phyloP scores from a whole-genome alignment of 2,888 invertebrate species.

The Macaria notata region DNA sequence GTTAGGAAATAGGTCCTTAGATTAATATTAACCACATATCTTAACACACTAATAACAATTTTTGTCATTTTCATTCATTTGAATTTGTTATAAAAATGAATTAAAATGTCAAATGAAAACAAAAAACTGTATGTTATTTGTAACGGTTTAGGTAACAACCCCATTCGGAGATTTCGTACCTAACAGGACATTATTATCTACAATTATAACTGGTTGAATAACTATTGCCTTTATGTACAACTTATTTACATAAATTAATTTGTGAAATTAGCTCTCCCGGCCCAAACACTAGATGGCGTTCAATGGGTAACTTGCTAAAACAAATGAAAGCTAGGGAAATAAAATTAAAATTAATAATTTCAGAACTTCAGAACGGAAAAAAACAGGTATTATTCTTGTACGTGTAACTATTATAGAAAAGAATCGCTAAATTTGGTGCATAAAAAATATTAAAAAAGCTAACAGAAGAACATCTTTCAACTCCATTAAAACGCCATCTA shows the following conservation, averaged over 20 bases:
- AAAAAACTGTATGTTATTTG: conserved; percentile 19
- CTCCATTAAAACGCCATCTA: no score
- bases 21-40: conserved; percentile 44
- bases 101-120: conserved; percentile 16
- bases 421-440: no score
- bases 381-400: no score
- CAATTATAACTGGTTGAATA: conserved; percentile 24
- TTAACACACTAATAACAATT: conserved; percentile 41
- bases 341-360: no score
- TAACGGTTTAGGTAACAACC: conserved; percentile 32
- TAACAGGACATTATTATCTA: conserved; percentile 21
- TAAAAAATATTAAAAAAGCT: no score
- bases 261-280: conserved; percentile 2
- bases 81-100: conserved; percentile 2
- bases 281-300: conserved; percentile 4
- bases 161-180: conserved; percentile 27
- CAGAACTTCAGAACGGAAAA: no score
- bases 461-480: no score
- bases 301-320: no score
- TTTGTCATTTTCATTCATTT: conserved; percentile 16
- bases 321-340: no score
- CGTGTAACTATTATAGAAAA: no score
- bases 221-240: conserved; percentile 40
- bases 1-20: conserved; percentile 22
- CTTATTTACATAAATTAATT: conserved; percentile 37